Conservation (phyloP, 2,797 vertebrate genomes). For the Xiphorhynchus erythropygius region DNA sequence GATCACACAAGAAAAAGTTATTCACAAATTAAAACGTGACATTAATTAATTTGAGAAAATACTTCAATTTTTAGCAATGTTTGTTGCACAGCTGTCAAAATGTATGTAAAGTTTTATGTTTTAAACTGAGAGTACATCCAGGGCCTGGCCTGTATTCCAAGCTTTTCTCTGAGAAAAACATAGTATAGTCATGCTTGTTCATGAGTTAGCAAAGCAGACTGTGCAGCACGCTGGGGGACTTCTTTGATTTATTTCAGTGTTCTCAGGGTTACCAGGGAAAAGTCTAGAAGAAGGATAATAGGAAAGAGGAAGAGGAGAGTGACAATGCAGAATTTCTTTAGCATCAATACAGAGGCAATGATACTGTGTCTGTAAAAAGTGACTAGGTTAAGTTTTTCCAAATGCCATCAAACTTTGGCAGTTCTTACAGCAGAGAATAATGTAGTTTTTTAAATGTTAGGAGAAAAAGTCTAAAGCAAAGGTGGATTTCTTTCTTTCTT, state of each 20-base stretch:
- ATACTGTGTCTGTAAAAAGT: not conserved
- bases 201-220: not conserved
- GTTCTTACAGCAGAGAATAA: not conserved
- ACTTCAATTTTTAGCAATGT: not conserved
- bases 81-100: not conserved
- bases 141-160: not conserved
- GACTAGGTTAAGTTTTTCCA: not conserved
- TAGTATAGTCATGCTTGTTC: not conserved
- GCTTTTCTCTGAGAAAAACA: not conserved
- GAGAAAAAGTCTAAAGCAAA: not conserved
- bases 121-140: not conserved
- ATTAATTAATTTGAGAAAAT: not conserved
- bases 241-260: not conserved
- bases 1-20: not conserved
- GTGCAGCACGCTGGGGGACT: not conserved
- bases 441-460: not conserved
- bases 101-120: not conserved
- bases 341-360: not conserved
- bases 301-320: not conserved
- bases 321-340: not conserved
- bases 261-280: not conserved
- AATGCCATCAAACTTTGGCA: not conserved
- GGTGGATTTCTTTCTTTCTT: not conserved
- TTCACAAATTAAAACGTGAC: not conserved
- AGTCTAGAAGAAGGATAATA: not conserved